Conservation (phyloP, 2,888 invertebrate genomes). For the Catocala sponsa region DNA sequence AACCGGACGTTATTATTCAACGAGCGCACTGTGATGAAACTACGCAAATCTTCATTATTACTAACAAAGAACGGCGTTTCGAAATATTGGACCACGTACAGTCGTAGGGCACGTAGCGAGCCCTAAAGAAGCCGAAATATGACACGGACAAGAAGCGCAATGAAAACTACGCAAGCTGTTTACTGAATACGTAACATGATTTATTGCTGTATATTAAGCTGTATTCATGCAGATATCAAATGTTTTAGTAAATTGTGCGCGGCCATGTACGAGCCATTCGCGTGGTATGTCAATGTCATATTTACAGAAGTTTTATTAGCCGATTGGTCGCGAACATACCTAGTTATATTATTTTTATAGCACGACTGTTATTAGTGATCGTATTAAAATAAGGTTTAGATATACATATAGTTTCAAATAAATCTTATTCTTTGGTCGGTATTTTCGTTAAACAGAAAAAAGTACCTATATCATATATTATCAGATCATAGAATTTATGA, state of each 20-base stretch:
- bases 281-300: constrained; percentile 16
- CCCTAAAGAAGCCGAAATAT: constrained; percentile 64
- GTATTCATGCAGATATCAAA: constrained; percentile 27
- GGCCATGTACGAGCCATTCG: constrained; percentile 26
- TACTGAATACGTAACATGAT: constrained; percentile 41
- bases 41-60: constrained; percentile 82
- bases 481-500: no score
- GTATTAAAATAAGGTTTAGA: no score
- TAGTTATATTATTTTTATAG: neutral
- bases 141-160: constrained; percentile 44
- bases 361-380: no score
- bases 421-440: no score
- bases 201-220: constrained; percentile 38
- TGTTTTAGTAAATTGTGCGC: constrained; percentile 32
- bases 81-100: constrained; percentile 77
- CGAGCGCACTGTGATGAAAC: constrained; percentile 85
- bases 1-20: constrained; percentile 87
- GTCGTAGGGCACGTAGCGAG: constrained; percentile 65
- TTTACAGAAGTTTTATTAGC: neutral
- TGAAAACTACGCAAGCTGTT: constrained; percentile 27
- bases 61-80: constrained; percentile 80
- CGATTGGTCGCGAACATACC: neutral
- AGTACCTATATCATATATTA: no score
- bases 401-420: no score
- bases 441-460: no score